Base-by-base conservation (phyloP, 2,888 invertebrate species). In the Morpho achilles region DNA sequence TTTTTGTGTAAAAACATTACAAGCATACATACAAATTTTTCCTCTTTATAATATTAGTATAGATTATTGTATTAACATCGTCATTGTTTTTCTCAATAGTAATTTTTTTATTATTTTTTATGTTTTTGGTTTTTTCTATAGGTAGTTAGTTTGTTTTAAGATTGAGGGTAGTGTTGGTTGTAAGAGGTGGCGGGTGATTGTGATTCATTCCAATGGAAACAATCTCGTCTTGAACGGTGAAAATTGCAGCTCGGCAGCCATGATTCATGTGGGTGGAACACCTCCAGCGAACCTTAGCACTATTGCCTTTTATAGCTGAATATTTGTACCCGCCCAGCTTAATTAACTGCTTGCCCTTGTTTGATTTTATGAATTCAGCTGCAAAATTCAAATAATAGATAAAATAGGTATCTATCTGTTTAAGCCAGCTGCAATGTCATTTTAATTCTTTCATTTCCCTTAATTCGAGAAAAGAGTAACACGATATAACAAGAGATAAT, bases 241-340 rank as follows among this genome's bases (percentile, higher is more conserved):
- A 59, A 3, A 79, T 50, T 3, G 53, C 63, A 0, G 78, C 80
- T 44, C 59, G 60, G 54, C 80, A 82, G 0, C 77, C 76, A 7
- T 64, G 59, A 3, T 67, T 63, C 7, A 62, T 45, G 53, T 81
- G 75, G 0, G 80, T 77, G 1, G 80, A 80, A 55, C 80, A 81
- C 7, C 71, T 60, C 81, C 81, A 82, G 8, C 79, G 64, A 0
- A 54, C 46, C 44, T 69, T 75, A 5, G 10, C 8, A 16, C 32
- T 10, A 7, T 9, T n/a, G 43, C 46, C n/a, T 10, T 41, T 47
- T 6, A 42, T 8, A 7, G 47, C 48, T 9, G 54, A 54, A 16
- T 54, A 48, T 7, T 9, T 48, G 32, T 53, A 47, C 1, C 46
- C 46, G 1, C 22, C 40, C 16, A 47, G 8, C 32, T 46, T 53